These are phyloP conservation scores for Cricetomys ansorgei DNA, from an alignment of 2,113 vertebrate genomes.

Conservation along the genomic window DNA sequence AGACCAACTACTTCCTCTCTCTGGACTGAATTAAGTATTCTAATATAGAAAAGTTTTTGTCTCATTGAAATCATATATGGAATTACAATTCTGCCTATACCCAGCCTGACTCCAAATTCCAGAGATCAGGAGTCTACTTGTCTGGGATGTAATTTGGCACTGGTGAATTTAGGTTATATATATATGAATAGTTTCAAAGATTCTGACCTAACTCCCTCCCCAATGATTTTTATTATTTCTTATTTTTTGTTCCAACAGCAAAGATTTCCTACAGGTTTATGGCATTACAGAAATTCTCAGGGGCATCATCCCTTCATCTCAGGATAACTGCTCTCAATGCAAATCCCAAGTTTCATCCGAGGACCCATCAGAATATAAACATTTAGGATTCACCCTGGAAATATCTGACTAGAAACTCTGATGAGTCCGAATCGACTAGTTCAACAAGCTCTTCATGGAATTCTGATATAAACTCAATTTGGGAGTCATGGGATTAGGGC, in stretches of 20 bases:
- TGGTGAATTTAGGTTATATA: neutral
- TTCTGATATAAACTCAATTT: neutral
- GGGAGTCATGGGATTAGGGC: neutral
- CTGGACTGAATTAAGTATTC: neutral
- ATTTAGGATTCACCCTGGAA: neutral
- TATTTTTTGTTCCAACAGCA: neutral
- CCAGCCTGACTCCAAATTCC: neutral
- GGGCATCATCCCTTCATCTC: neutral
- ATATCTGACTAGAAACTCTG: neutral
- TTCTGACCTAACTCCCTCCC: neutral
- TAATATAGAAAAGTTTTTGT: neutral
- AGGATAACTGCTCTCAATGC: neutral
- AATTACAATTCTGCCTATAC: neutral
- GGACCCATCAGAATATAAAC: neutral
- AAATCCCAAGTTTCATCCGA: neutral
- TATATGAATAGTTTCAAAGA: neutral
- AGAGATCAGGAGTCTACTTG: neutral
- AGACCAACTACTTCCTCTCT: neutral
- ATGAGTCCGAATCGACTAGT: neutral
- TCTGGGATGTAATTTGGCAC: neutral
- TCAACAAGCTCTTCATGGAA: neutral
- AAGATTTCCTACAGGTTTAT: neutral
- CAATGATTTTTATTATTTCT: neutral
- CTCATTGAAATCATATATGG: neutral
- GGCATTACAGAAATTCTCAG: conserved; percentile 14